A percentile compares a stretch with the other conserved stretches of the same genome.
These are phyloP conservation scores for Hedya salicella DNA, from an alignment of 2,888 invertebrate species.

Conservation along the genomic window DNA sequence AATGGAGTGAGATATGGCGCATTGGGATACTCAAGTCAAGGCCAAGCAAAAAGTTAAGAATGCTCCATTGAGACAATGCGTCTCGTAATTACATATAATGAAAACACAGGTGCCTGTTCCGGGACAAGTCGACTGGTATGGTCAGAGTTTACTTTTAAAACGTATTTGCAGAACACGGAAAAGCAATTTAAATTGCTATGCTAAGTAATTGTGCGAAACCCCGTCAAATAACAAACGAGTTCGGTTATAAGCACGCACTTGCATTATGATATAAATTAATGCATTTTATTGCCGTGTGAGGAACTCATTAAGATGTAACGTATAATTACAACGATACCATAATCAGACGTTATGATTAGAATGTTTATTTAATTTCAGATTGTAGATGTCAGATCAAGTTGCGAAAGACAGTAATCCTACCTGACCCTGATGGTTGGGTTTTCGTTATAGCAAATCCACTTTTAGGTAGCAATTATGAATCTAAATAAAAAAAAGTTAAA, in stretches of 20 bases:
- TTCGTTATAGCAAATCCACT: too few species aligned
- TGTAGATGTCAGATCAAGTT: neutral
- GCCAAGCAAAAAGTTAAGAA: conserved; percentile 9
- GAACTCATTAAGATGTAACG: neutral
- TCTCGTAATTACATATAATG: conserved; percentile 25
- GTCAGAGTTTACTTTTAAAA: conserved; percentile 40
- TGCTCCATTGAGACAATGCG: conserved; percentile 18
- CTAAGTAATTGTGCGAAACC: conserved; percentile 58
- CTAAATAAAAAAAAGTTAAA: too few species aligned
- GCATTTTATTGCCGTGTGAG: conserved; percentile 9
- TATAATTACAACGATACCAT: conserved; percentile 1
- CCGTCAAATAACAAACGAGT: conserved; percentile 37
- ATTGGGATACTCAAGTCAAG: conserved; percentile 25
- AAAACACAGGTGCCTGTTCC: conserved; percentile 41
- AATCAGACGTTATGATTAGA: neutral
- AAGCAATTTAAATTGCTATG: conserved; percentile 59
- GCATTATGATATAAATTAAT: conserved; percentile 32
- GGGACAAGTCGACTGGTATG: conserved; percentile 35
- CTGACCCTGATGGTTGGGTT: too few species aligned
- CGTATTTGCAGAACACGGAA: conserved; percentile 55
- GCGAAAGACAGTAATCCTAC: too few species aligned
- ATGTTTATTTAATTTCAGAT: neutral
- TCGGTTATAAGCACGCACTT: conserved; percentile 24
- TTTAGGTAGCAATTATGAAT: too few species aligned
- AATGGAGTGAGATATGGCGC: neutral